Conservation (phyloP, 2,888 invertebrate species). For the Chymomyza amoena region DNA sequence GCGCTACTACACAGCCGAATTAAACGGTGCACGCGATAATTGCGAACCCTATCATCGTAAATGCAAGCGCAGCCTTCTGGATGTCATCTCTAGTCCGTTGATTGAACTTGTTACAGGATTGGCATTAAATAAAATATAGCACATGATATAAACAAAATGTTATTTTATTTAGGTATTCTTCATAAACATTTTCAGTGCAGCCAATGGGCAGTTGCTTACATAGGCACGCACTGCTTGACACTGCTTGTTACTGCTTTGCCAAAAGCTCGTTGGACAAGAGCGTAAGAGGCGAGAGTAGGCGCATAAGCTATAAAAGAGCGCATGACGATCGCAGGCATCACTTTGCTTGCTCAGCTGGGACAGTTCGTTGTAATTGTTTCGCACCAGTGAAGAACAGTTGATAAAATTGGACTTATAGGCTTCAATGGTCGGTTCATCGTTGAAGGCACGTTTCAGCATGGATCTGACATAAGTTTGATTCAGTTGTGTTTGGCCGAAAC, state of each 20-base stretch:
- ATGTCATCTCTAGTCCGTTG: slow-evolving; percentile 68
- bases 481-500: slow-evolving; percentile 24
- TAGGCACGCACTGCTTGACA: slow-evolving; percentile 46
- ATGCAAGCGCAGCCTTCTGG: slow-evolving; percentile 65
- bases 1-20: slow-evolving; percentile 69
- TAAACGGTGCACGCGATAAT: slow-evolving; percentile 54
- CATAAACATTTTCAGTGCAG: slow-evolving; percentile 55
- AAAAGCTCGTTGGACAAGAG: slow-evolving; percentile 42
- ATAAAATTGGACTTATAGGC: slow-evolving; percentile 49
- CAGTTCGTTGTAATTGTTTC: slow-evolving; percentile 35
- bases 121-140: slow-evolving; percentile 21
- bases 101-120: slow-evolving; percentile 30
- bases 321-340: slow-evolving; percentile 54
- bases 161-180: slow-evolving; percentile 39
- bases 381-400: slow-evolving; percentile 40
- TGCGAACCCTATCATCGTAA: slow-evolving; percentile 48
- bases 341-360: slow-evolving; percentile 46
- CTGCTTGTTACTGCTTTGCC: slow-evolving; percentile 43
- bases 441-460: slow-evolving; percentile 52
- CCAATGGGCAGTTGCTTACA: slow-evolving; percentile 47
- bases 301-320: slow-evolving; percentile 60
- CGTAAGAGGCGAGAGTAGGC: slow-evolving; percentile 49
- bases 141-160: background rate
- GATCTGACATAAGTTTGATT: slow-evolving; percentile 38
- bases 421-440: slow-evolving; percentile 30